Percentiles rank a stretch among this genome's conserved stretches.
These are phyloP conservation scores for Drosophila rellima DNA, from an alignment of 2,888 invertebrate genomes.

Conservation along the genomic window DNA sequence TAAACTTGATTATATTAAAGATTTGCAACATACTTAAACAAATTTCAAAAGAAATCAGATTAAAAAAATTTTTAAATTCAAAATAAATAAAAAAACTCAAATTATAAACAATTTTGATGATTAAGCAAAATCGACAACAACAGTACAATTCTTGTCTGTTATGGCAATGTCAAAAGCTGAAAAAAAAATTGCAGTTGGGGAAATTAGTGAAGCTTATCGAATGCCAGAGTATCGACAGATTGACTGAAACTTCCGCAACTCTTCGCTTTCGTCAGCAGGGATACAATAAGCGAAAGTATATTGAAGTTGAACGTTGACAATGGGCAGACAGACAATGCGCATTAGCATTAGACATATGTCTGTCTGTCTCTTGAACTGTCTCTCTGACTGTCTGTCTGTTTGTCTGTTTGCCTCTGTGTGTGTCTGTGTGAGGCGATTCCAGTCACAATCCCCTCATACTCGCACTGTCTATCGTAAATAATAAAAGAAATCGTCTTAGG, in stretches of 20 bases:
- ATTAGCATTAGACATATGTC: conserved; percentile 76
- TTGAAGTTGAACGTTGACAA: conserved; percentile 55
- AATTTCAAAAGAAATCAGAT: too few relatives aligned
- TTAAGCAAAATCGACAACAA: background rate
- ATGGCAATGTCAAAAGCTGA: background rate
- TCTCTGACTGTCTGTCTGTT: conserved; percentile 4
- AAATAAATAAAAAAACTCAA: background rate
- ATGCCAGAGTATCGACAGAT: conserved; percentile 47
- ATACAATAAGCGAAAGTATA: conserved; percentile 8
- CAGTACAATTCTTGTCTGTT: background rate
- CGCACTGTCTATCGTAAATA: conserved; percentile 66
- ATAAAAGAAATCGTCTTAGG: conserved; percentile 82
- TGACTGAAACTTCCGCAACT: conserved; percentile 65
- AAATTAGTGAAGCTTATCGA: conserved; percentile 56
- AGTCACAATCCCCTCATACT: conserved; percentile 50
- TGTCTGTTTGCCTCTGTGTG: conserved; percentile 8
- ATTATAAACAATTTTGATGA: conserved; percentile 7
- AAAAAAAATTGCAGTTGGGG: conserved; percentile 30
- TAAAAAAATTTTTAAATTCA: too few relatives aligned
- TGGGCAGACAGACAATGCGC: conserved; percentile 64
- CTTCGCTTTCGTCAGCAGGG: conserved; percentile 39
- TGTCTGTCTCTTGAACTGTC: conserved; percentile 21
- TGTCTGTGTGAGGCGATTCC: conserved; percentile 48
- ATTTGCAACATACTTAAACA: too few relatives aligned
- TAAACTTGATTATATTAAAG: too few relatives aligned